Evolutionary conservation across 2,113 vertebrate species (phyloP), one percentile per base, ranked within the genome.

Genomic region (Carettochelys insculpta): DNA sequence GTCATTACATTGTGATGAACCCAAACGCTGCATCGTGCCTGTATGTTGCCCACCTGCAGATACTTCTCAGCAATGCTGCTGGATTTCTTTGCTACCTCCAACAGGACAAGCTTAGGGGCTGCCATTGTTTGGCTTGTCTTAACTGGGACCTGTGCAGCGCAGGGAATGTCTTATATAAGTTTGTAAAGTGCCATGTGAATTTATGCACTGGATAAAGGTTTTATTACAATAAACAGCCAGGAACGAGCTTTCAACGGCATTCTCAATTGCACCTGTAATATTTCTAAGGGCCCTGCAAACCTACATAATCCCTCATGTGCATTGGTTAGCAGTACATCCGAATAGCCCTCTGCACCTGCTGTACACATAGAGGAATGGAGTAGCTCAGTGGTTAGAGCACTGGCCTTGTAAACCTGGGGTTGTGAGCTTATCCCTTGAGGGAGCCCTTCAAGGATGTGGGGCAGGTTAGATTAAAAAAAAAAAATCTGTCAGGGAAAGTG

Each of bases 1-100:
- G 13, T 43, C 11, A 5, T 71, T 71, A 41, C 22, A 25, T 38
- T 71, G 20, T n/a, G n/a, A n/a, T n/a, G n/a, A n/a, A n/a, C 41
- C 43, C 41, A 38, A 68, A 38, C 61, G 4, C 9, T 68, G 25
- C 12, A 16, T 29, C 68, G 27, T 6, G 10, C n/a, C 20, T 71
- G 24, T 11, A 25, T 17, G 38, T 25, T 71, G 68, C 25, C 24
- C n/a, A 29, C 11, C 6, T 75, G 71, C 71, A 45, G 13, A 14
- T 13, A 45, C 41, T 75, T 12, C 41, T 43, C 41, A 12, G 61
- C 1, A 14, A 38, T 0, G 43, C 25, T 0, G 19, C 20, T 1
- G 2, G 47, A 48, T 87, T 90, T 83, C 25, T 77, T 77, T 34
- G 17, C 19, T 6, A 2, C 71, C 11, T 77, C 53, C 27, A 2